Evolutionary conservation across 2,113 vertebrate genomes (phyloP).

Genomic region (Boleophthalmus pectinirostris): DNA sequence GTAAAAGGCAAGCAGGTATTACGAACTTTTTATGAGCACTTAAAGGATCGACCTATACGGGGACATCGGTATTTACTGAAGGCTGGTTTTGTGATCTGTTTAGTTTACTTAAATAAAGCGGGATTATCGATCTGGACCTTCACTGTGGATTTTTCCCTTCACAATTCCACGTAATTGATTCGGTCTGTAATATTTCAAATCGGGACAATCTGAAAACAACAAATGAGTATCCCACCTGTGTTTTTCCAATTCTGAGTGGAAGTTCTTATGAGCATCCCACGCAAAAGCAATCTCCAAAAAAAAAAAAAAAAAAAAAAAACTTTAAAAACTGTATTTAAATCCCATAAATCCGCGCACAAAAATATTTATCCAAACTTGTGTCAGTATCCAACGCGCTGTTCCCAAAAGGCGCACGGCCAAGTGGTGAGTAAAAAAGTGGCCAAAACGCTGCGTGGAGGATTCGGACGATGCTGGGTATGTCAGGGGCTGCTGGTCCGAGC

Average conservation of each 20-base stretch:
- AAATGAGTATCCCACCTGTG: not conserved
- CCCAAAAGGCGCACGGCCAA: conserved; percentile 14
- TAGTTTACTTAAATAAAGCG: too few relatives aligned
- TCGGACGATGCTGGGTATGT: not conserved
- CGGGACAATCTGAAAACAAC: not conserved
- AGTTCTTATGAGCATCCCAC: conserved; percentile 16
- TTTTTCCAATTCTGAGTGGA: not conserved
- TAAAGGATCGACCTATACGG: not conserved
- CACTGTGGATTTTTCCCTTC: too few relatives aligned
- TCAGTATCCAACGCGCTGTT: conserved; percentile 10
- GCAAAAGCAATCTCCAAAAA: conserved; percentile 16
- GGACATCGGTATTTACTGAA: too few relatives aligned
- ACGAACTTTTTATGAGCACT: not conserved
- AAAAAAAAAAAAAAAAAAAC: not conserved
- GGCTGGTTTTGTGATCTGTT: too few relatives aligned
- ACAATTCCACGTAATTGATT: too few relatives aligned
- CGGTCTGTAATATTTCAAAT: too few relatives aligned
- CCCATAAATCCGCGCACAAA: conserved; percentile 12
- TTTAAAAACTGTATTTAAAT: conserved; percentile 11
- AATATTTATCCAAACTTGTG: conserved; percentile 10
- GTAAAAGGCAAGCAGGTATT: not conserved
- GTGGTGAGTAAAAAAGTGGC: conserved; percentile 28
- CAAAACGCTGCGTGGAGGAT: conserved; percentile 3
- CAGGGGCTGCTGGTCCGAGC: conserved; percentile 13
- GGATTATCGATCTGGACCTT: too few relatives aligned